phyloP scores from a whole-genome alignment of 2,888 invertebrate genomes.

The Pandemis cinnamomeana region DNA sequence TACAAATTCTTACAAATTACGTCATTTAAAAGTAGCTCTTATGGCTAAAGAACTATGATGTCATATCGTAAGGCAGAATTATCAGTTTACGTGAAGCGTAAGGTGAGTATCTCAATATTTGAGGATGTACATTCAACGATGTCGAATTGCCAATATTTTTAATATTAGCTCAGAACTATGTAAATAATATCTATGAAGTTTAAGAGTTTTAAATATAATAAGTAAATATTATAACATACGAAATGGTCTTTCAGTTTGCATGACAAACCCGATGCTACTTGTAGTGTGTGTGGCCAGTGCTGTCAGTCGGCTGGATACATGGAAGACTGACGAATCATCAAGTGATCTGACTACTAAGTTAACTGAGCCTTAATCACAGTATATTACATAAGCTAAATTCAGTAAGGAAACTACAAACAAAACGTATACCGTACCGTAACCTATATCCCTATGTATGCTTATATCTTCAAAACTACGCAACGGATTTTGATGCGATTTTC shows the following conservation, averaged over 20 bases:
- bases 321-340: no score
- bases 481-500: no score
- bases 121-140: conserved; percentile 56
- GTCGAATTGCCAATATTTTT: conserved; percentile 38
- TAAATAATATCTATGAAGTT: conserved; percentile 37
- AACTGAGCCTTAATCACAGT: no score
- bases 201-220: conserved; percentile 24
- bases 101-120: conserved; percentile 74
- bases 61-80: conserved; percentile 5
- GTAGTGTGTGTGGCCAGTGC: background rate
- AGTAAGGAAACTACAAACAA: no score
- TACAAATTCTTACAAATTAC: background rate
- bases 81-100: conserved; percentile 52
- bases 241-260: background rate
- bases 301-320: no score
- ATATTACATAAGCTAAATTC: no score
- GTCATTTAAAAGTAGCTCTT: background rate
- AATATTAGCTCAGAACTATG: conserved; percentile 25
- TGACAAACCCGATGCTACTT: background rate
- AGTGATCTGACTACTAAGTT: no score
- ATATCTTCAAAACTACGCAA: no score
- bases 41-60: no score
- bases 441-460: no score
- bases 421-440: no score
- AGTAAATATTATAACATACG: background rate